Base-by-base conservation (phyloP, 92 coral and sea anemone species). In the Pocillopora grandis region DNA sequence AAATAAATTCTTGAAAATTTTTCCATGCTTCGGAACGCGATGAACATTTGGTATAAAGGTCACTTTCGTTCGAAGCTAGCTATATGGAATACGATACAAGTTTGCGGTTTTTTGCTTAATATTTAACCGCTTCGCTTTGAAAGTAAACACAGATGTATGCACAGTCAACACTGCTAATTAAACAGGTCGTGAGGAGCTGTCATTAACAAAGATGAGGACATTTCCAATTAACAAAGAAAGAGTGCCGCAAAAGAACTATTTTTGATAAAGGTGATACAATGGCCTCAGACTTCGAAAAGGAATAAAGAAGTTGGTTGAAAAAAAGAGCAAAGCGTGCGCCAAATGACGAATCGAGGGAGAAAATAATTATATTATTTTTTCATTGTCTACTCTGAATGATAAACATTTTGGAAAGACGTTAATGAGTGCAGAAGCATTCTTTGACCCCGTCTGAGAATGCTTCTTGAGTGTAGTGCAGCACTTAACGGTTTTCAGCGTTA, bases 31-130 rank as follows among this genome's bases (percentile, higher is more conserved):
- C 12, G 12, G 81, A 19, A 77, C 81, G 42, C 58, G 56, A n/a
- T 35, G 42, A 13, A 70, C 42, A 56, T 55, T 18, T 42, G 31
- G 31, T n/a, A 35, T 15, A 15, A 49, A 74, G 78, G 60, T 58
- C 60, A n/a, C 18, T 17, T 73, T 62, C 52, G 7, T 16, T 42
- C 27, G 19, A 15, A 72, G 33, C 18, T n/a, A 62, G 27, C 20
- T 60, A 60, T 49, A 36, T 61, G 86, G 14, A 83, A 83, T 56
- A 19, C 63, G 72, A 83, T 83, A 75, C 74, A 62, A 5, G 48
- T 14, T 52, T 36, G 72, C 4, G 42, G 63, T 63, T 19, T 42
- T 71, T 17, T 81, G 12, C 73, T 82, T 83, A 83, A 83, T 73
- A 49, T 83, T 83, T 55, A 73, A 83, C 86, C 58, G 18, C 73